Percentiles rank a stretch among this genome's conserved stretches.
phyloP scores from a whole-genome alignment of 2,113 vertebrate genomes.

The Melanostigma gelatinosum region DNA sequence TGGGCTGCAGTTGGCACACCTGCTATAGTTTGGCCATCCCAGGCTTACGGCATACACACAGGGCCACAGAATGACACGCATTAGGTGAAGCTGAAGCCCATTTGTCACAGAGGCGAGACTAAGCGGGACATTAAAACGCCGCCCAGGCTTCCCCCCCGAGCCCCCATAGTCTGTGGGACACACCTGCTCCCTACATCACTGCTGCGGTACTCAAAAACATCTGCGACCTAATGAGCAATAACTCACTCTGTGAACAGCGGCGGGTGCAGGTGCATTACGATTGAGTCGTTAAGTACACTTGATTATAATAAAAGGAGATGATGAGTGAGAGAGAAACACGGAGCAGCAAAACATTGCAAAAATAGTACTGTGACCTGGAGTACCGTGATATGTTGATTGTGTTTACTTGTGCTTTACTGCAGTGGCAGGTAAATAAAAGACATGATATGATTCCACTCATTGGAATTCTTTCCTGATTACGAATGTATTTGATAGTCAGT shows the following conservation, averaged over 20 bases:
- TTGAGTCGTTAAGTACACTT: conserved; percentile 4
- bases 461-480: neutral
- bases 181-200: conserved; percentile 56
- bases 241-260: conserved; percentile 30
- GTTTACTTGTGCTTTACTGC: neutral
- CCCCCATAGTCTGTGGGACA: conserved; percentile 35
- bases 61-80: neutral
- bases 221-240: conserved; percentile 39
- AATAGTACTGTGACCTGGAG: neutral
- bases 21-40: neutral
- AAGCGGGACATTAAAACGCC: conserved; percentile 17
- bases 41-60: neutral
- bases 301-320: neutral
- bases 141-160: conserved; percentile 22
- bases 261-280: conserved; percentile 39
- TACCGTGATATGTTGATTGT: neutral
- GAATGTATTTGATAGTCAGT: neutral
- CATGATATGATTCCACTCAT: neutral
- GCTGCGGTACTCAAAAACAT: conserved; percentile 33
- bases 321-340: neutral
- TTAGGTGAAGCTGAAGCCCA: conserved; percentile 14
- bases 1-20: neutral
- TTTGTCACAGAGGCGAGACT: conserved; percentile 29
- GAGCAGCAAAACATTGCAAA: neutral
- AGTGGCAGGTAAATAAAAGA: neutral